Conservation (phyloP, 2,888 invertebrate species). For the Andricus curvator region DNA sequence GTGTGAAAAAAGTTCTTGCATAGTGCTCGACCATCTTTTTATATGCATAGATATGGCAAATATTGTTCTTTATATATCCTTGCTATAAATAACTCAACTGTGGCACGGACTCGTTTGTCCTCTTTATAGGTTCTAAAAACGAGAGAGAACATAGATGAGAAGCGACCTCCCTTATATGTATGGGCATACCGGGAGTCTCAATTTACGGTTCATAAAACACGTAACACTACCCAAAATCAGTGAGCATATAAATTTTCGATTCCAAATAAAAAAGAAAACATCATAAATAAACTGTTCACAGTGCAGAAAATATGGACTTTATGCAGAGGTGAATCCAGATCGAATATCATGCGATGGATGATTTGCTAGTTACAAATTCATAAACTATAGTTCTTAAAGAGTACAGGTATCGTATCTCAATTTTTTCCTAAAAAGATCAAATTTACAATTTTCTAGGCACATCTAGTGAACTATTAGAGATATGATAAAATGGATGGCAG, state of each 20-base stretch:
- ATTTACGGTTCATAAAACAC: constrained; percentile 7
- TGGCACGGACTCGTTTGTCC: too few species aligned
- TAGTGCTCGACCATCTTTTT: background rate
- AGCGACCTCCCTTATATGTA: background rate
- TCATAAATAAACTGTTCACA: background rate
- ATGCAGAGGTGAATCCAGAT: background rate
- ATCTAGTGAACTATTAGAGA: too few species aligned
- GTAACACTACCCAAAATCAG: background rate
- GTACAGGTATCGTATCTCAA: too few species aligned
- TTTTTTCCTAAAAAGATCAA: too few species aligned
- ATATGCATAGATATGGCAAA: background rate
- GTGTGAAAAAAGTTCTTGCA: background rate
- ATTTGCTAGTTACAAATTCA: too few species aligned
- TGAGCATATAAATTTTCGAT: background rate
- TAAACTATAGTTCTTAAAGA: too few species aligned
- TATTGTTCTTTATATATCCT: background rate
- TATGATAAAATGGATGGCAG: too few species aligned
- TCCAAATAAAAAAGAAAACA: background rate
- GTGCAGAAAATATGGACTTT: background rate
- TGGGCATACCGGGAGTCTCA: background rate
- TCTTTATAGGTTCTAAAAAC: background rate
- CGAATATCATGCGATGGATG: too few species aligned
- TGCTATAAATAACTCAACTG: background rate
- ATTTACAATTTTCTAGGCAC: too few species aligned
- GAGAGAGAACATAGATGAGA: background rate